Base-by-base conservation (phyloP, 2,797 vertebrate species). In the Pangasius larnaudii region DNA sequence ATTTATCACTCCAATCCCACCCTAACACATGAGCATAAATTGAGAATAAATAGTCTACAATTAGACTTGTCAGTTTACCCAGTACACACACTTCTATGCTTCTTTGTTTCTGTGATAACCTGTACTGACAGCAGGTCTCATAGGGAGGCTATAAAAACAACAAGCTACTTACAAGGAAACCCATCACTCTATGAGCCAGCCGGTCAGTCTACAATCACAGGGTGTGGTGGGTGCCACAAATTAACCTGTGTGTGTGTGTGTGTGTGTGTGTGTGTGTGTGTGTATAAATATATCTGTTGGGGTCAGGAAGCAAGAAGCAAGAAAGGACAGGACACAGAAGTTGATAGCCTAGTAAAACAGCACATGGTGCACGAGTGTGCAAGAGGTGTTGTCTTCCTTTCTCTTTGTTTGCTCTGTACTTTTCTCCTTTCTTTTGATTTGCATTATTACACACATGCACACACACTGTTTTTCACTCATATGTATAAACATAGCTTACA, bases 21-120 rank as follows among this genome's bases (percentile, higher is more conserved):
- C 58, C 56, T 65, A 5, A 82, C 51, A 59, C 51, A 89, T 16
- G 18, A 19, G 6, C 22, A 71, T 72, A 33, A 49, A n/a, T n/a
- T 8, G 61, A 27, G 72, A 63, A 53, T 58, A 67, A 72, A 84
- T 36, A 58, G 63, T 79, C 61, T 83, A 72, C 30, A 85, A 61
- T 77, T 86, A 81, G 49, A 81, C 69, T 59, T 33, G 58, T 85
- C 82, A 85, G 56, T 53, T 61, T 46, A 87, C 81, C 61, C 65
- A 85, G 82, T 67, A 42, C 51, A 85, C 53, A 85, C 84, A 87
- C 85, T n/a, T 59, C 30, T 46, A 85, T 58, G n/a, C 51, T 56
- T 78, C 84, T 83, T 69, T 91, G 84, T 87, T 16, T 36, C 36
- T 14, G 67, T 79, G 75, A 91, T 92, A 92, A 91, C 84, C 79